Evolutionary conservation across 2,113 vertebrate genomes (phyloP).

Genomic region (Solea senegalensis): DNA sequence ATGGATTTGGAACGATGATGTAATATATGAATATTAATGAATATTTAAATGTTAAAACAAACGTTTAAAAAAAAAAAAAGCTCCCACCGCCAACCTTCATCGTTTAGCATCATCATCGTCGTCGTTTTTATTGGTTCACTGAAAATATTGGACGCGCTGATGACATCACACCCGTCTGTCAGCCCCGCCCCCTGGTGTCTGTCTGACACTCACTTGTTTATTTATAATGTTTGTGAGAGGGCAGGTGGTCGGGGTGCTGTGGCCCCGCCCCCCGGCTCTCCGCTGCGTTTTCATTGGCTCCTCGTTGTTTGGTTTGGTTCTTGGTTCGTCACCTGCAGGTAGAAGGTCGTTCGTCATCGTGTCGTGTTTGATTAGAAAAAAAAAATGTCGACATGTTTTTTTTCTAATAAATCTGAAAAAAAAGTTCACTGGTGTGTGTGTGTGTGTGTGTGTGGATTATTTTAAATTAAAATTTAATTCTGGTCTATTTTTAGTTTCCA

Average conservation of each 20-base stretch:
- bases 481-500: too few species aligned
- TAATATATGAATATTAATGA: slow-evolving; percentile 54
- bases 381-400: slow-evolving; percentile 75
- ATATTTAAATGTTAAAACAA: slow-evolving; percentile 50
- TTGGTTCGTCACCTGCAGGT: slow-evolving; percentile 53
- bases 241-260: not conserved
- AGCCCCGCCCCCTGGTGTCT: not conserved
- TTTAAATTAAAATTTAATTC: not conserved
- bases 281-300: slow-evolving; percentile 26
- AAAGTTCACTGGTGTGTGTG: not conserved
- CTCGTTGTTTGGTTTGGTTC: slow-evolving; percentile 61
- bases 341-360: slow-evolving; percentile 71
- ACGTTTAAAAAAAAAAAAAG: not conserved
- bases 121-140: not conserved
- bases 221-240: not conserved
- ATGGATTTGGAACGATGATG: slow-evolving; percentile 62
- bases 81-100: slow-evolving; percentile 8
- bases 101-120: not conserved
- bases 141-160: not conserved
- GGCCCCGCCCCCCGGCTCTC: not conserved
- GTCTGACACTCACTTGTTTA: not conserved
- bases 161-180: not conserved
- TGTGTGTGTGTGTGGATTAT: not conserved
- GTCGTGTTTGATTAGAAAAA: slow-evolving; percentile 81
- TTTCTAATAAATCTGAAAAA: slow-evolving; percentile 82